Conservation (phyloP, 2,888 invertebrate species). For the Agriopis leucophaearia region DNA sequence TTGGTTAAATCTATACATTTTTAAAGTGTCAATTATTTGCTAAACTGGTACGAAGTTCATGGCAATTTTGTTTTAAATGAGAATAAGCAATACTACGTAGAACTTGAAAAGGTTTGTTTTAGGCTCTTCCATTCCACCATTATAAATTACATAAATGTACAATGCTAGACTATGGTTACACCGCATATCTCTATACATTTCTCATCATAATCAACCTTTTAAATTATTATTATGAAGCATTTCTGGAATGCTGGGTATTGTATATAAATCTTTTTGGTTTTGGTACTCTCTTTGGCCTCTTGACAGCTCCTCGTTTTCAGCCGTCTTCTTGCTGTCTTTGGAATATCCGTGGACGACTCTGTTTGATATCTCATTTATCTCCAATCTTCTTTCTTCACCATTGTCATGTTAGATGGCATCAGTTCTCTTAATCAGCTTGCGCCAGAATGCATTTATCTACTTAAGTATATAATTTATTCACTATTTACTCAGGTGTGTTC, state of each 20-base stretch:
- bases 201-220: no score
- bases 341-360: no score
- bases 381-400: no score
- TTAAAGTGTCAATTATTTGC: neutral
- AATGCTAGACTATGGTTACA: neutral
- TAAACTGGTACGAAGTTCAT: neutral
- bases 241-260: no score
- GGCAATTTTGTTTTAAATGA: constrained; percentile 11
- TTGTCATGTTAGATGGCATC: neutral
- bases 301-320: neutral
- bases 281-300: neutral
- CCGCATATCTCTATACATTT: neutral
- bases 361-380: no score
- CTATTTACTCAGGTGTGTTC: neutral
- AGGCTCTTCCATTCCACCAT: neutral
- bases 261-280: neutral
- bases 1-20: neutral
- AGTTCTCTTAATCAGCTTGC: no score
- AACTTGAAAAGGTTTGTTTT: neutral
- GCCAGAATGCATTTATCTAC: neutral
- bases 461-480: neutral
- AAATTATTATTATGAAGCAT: no score
- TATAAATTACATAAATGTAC: neutral
- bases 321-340: no score
- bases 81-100: constrained; percentile 12